Conservation (phyloP, 1,140 invertebrate genomes). For the Scaptomyza montana region DNA sequence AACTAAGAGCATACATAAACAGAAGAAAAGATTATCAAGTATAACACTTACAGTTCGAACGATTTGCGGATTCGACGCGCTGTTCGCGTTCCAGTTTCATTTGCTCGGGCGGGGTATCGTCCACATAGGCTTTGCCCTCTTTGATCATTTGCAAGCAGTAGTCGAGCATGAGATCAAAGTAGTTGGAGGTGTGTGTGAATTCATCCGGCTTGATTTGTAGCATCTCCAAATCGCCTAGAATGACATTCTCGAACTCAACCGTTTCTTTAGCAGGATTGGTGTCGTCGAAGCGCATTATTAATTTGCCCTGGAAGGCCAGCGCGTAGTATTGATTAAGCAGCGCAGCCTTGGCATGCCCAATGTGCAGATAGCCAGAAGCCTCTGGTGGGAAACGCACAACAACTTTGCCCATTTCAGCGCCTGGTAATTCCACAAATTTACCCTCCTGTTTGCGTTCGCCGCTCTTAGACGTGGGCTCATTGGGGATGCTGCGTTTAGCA, state of each 20-base stretch:
- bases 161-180: slow-evolving; percentile 96
- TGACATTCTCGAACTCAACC: slow-evolving; percentile 99
- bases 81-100: slow-evolving; percentile 98
- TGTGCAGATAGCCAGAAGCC: slow-evolving; percentile 98
- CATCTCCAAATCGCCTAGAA: slow-evolving; percentile 96
- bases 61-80: slow-evolving; percentile 92
- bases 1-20: background rate
- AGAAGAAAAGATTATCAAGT: background rate
- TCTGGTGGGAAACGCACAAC: slow-evolving; percentile 98
- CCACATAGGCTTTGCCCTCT: slow-evolving; percentile 96
- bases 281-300: slow-evolving; percentile 99
- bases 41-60: slow-evolving; percentile 90
- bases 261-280: slow-evolving; percentile 99
- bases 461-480: slow-evolving; percentile 55
- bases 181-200: slow-evolving; percentile 98
- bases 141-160: slow-evolving; percentile 95
- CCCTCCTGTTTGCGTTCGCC: slow-evolving; percentile 90
- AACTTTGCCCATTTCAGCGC: slow-evolving; percentile 98
- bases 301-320: slow-evolving; percentile 94
- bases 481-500: slow-evolving; percentile 52
- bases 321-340: slow-evolving; percentile 99
- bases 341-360: slow-evolving; percentile 99
- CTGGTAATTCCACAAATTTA: slow-evolving; percentile 98
- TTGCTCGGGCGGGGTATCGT: slow-evolving; percentile 96
- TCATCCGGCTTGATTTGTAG: slow-evolving; percentile 96